Conservation (phyloP, 2,797 vertebrate species). For the Pteropus rufus region DNA sequence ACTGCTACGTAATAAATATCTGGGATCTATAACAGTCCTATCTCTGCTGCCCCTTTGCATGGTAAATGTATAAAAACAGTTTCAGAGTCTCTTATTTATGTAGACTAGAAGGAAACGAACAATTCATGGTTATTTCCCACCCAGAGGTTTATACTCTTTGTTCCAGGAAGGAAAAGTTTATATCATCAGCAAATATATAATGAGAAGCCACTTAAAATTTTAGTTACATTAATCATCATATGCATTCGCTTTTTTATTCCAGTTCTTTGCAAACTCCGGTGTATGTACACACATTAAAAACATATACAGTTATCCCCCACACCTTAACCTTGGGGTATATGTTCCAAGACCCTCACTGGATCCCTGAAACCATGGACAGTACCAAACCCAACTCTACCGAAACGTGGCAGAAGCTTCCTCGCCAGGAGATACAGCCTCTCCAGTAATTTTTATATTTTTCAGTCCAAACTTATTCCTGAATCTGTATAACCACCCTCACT, state of each 20-base stretch:
- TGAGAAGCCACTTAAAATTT: background rate
- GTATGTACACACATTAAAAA: background rate
- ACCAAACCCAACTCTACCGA: background rate
- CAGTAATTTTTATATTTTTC: background rate
- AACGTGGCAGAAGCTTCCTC: background rate
- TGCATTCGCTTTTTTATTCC: background rate
- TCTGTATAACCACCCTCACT: background rate
- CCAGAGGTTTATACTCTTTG: background rate
- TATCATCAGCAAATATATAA: background rate
- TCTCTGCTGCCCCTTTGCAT: background rate
- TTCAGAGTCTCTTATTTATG: background rate
- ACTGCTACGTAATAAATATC: background rate
- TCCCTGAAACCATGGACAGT: background rate
- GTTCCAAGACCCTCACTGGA: no score
- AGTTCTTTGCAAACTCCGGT: background rate
- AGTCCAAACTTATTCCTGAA: background rate
- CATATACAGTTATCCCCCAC: background rate
- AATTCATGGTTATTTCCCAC: background rate
- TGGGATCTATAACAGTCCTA: background rate
- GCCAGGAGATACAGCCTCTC: background rate
- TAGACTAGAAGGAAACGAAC: slow-evolving; percentile 1
- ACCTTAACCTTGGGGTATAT: no score
- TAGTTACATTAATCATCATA: background rate
- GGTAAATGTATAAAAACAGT: background rate
- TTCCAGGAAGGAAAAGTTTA: slow-evolving; percentile 21